A percentile compares a stretch with the other conserved stretches of the same genome.
These are phyloP conservation scores for Musca domestica DNA, from an alignment of 1,140 invertebrate genomes.

Conservation along the genomic window DNA sequence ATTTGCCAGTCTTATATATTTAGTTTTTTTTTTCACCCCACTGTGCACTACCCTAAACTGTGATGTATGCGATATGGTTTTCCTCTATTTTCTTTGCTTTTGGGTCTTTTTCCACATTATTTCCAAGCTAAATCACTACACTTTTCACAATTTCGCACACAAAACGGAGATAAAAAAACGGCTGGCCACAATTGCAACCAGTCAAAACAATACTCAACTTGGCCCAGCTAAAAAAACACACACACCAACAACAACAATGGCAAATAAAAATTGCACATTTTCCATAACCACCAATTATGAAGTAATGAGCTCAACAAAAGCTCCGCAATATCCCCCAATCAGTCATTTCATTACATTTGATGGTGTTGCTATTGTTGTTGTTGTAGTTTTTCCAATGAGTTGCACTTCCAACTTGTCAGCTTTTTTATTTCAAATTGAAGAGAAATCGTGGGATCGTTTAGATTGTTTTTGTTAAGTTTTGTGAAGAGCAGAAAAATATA, in stretches of 20 bases:
- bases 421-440: background rate
- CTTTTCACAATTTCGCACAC: constrained; percentile 1
- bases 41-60: too few relatives aligned
- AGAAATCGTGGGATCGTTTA: constrained; percentile 19
- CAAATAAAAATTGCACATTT: background rate
- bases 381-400: too few relatives aligned
- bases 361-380: too few relatives aligned
- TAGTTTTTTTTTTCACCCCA: too few relatives aligned
- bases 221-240: background rate
- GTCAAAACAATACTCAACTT: too few relatives aligned
- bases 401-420: background rate
- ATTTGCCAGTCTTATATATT: too few relatives aligned
- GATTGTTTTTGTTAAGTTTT: too few relatives aligned
- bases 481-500: too few relatives aligned
- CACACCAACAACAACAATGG: background rate
- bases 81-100: too few relatives aligned
- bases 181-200: too few relatives aligned
- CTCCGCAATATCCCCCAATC: constrained; percentile 11
- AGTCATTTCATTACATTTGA: constrained; percentile 3
- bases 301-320: constrained; percentile 10
- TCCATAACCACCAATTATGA: constrained; percentile 18
- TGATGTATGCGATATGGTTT: too few relatives aligned
- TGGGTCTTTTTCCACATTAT: background rate
- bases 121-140: background rate
- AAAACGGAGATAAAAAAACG: too few relatives aligned